Evolutionary conservation across 2,113 vertebrate species (phyloP), one percentile per base, ranked within the genome.

Genomic region (Piaya cayana): DNA sequence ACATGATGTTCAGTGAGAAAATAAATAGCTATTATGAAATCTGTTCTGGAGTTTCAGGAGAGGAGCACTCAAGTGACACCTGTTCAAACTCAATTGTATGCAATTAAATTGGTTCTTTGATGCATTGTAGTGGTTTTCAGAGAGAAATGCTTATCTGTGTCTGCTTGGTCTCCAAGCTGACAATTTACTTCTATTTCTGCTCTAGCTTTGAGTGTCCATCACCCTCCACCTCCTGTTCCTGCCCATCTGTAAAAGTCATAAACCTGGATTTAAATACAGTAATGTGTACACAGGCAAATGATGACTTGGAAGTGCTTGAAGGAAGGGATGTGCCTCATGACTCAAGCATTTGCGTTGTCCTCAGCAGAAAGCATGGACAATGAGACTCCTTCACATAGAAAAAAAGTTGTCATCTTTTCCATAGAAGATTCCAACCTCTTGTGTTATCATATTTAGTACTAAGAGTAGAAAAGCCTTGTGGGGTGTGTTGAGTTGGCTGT

Each of bases 211-310:
- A 34, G 36, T 92, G 80, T 92, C 53, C 52, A 64, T 70, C 4
- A 2, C 68, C 75, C 60, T 45, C 78, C 83, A 86, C 68, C 8
- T 18, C 77, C 72, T 81, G 72, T 95, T 96, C 93, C 92, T 94
- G 82, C 42, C 78, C 94, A 86, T 86, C 92, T 95, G 94, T 68
- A 83, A 86, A 95, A 93, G 64, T 90, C 90, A 86, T 96, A 93
- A 93, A 58, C 17, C n/a, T 5, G 8, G 39, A 68, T 70, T 86
- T 68, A 90, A 92, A 83, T 43, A 71, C 47, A 64, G 90, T 23
- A 75, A 45, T 1, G 3, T 71, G 3, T 71, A 78, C 43, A 43
- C 30, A 86, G 34, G 71, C 72, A 60, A 90, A 88, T 0, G 68
- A 69, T 76, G 74, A 72, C 37, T 96, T 95, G 91, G 88, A 93